phyloP scores from a whole-genome alignment of 1,140 invertebrate species.

The Globodera ellingtonae region DNA sequence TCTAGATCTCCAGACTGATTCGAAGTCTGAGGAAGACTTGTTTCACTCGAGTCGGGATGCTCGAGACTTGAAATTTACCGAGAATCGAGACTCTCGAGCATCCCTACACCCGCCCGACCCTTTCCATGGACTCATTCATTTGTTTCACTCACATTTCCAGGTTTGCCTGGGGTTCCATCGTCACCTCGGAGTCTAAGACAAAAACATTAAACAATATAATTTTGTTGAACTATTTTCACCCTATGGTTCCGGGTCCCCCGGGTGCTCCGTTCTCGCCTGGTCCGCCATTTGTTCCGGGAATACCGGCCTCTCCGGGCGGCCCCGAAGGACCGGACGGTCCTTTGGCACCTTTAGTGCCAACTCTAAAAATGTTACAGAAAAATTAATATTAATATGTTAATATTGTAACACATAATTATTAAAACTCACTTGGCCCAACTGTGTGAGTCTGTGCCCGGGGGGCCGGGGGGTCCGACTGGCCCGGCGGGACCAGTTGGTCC shows the following conservation, averaged over 20 bases:
- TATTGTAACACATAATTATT: not conserved
- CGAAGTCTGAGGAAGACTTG: too few species aligned
- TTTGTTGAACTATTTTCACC: not conserved
- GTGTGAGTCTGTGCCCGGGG: not conserved
- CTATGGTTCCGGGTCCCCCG: not conserved
- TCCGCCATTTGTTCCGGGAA: not conserved
- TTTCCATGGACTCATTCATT: not conserved
- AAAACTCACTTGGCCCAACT: not conserved
- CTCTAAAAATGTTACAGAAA: not conserved
- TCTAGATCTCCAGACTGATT: too few species aligned
- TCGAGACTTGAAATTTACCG: too few species aligned
- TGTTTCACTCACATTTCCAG: conserved; percentile 10
- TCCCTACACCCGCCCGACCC: too few species aligned
- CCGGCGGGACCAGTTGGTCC: conserved; percentile 9
- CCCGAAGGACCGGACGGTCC: conserved; percentile 10
- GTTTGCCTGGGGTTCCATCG: not conserved
- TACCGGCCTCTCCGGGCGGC: conserved; percentile 6
- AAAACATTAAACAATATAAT: too few species aligned
- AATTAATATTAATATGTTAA: not conserved
- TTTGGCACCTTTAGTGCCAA: conserved; percentile 10
- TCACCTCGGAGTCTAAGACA: conserved; percentile 2
- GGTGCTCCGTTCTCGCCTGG: conserved; percentile 8
- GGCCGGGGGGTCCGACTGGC: not conserved
- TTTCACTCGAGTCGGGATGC: too few species aligned
- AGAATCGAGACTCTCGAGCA: too few species aligned